A percentile compares a stretch with the other conserved stretches of the same genome.
Evolutionary conservation across 37 sponge, comb jelly and placozoan species (phyloP).

Genomic region (Chondrosia reniformis): DNA sequence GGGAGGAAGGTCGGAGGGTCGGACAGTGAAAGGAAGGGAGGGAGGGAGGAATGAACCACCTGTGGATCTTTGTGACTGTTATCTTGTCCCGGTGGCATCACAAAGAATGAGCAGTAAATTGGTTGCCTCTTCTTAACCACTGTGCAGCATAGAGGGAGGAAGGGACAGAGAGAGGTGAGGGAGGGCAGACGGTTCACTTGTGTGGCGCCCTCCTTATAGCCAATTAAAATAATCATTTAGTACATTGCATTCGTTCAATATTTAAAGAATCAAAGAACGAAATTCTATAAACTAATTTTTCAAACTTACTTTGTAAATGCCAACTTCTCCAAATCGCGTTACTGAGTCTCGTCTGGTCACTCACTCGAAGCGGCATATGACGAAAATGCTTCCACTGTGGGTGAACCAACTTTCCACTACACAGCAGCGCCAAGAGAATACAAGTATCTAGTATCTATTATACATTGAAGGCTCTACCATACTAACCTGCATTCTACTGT

Average conservation of each 20-base stretch:
- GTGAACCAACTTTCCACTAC: conserved; percentile 68
- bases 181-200: too few relatives aligned
- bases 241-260: too few relatives aligned
- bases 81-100: background rate
- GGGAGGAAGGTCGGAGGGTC: conserved; percentile 1
- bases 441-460: background rate
- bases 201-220: too few relatives aligned
- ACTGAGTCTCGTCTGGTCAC: conserved; percentile 73
- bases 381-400: conserved; percentile 93
- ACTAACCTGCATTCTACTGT: conserved; percentile 75
- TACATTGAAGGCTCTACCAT: background rate
- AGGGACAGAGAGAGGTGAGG: background rate
- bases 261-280: too few relatives aligned
- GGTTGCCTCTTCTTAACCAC: background rate
- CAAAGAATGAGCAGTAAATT: conserved; percentile 1
- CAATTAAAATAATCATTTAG: too few relatives aligned
- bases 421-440: background rate
- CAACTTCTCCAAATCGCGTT: conserved; percentile 94
- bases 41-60: background rate
- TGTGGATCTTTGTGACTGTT: background rate
- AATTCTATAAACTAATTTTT: background rate
- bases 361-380: conserved; percentile 58
- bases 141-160: background rate
- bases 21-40: too few relatives aligned
- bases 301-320: conserved; percentile 80